Evolutionary conservation across 2,888 invertebrate genomes (phyloP).

Genomic region (Carcina quercana): DNA sequence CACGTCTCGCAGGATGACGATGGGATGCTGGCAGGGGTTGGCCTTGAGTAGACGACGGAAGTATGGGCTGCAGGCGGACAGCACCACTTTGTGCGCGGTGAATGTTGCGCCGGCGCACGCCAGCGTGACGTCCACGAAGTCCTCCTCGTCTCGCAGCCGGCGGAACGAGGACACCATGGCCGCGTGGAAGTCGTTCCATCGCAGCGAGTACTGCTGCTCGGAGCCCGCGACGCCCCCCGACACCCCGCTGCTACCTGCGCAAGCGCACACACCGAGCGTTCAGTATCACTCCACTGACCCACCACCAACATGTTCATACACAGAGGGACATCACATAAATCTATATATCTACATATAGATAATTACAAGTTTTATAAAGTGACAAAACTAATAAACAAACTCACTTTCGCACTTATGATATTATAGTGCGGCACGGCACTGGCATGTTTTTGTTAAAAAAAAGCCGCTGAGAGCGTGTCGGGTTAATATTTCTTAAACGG

Average conservation of each 20-base stretch:
- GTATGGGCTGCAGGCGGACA: constrained; percentile 95
- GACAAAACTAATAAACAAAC: too few relatives aligned
- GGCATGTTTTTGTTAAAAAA: too few relatives aligned
- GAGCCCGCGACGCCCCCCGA: constrained; percentile 68
- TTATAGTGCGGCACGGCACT: too few relatives aligned
- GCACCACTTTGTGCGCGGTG: constrained; percentile 90
- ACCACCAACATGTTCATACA: background rate
- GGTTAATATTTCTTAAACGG: too few relatives aligned
- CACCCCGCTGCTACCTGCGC: constrained; percentile 1
- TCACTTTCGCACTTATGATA: too few relatives aligned
- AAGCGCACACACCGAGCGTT: background rate
- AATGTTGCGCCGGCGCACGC: constrained; percentile 93
- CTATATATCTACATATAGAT: too few relatives aligned
- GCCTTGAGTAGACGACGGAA: constrained; percentile 91
- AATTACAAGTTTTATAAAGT: too few relatives aligned
- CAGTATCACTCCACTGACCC: background rate
- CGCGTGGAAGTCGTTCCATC: constrained; percentile 96
- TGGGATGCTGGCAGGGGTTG: constrained; percentile 93
- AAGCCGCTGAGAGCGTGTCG: too few relatives aligned
- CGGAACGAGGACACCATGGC: constrained; percentile 93
- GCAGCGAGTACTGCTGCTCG: constrained; percentile 91
- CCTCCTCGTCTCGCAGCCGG: constrained; percentile 90
- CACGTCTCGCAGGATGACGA: constrained; percentile 90
- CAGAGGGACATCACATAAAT: background rate
- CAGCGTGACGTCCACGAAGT: constrained; percentile 94